Conservation (phyloP, 2,113 vertebrate genomes). For the Lethenteron reissneri region DNA sequence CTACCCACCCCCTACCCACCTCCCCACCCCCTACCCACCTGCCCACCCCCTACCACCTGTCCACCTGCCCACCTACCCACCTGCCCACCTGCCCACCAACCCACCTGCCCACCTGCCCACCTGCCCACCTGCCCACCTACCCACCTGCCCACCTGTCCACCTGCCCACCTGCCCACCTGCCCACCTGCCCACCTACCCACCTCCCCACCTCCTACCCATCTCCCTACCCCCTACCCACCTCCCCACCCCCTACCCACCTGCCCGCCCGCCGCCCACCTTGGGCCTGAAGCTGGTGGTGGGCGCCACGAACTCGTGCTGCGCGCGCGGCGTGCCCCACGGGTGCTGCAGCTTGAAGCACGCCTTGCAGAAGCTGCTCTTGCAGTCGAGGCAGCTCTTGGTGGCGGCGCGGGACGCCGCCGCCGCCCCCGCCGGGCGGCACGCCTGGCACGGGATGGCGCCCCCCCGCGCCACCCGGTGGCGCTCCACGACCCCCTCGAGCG, state of each 20-base stretch:
- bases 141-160: too few species aligned
- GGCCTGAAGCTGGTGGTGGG: conserved; percentile 88
- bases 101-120: background rate
- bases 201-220: background rate
- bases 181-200: background rate
- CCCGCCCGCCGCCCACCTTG: conserved; percentile 27
- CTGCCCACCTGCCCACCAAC: background rate
- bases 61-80: too few species aligned
- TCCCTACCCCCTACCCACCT: background rate
- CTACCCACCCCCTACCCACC: background rate
- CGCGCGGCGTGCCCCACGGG: conserved; percentile 76
- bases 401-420: conserved; percentile 37
- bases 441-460: conserved; percentile 79
- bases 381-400: conserved; percentile 96
- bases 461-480: conserved; percentile 72
- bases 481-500: conserved; percentile 83
- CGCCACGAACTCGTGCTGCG: conserved; percentile 80
- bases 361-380: conserved; percentile 82
- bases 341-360: conserved; percentile 90
- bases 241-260: background rate
- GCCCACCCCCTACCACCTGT: background rate
- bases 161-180: too few species aligned
- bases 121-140: background rate
- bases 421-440: conserved; percentile 43
- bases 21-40: background rate